Evolutionary conservation across 2,888 invertebrate genomes (phyloP), one percentile per base, ranked within the genome.

Genomic region (Hoplodrina blanda): DNA sequence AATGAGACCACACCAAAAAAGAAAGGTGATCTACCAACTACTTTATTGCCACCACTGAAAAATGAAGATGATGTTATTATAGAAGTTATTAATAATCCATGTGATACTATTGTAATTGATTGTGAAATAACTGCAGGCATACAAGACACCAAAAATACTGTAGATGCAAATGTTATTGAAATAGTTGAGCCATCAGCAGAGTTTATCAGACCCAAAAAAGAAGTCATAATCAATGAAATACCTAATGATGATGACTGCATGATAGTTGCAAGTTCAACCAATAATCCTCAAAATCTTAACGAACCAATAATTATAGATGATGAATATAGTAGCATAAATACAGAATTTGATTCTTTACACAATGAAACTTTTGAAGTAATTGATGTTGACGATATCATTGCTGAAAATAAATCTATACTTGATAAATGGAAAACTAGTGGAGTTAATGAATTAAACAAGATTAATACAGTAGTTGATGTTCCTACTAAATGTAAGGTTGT

Each of bases 311-410:
- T 82, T 60, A 76, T 84, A 72, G 81, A 85, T 80, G 83, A 88
- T 66, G 79, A 77, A 4, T 82, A 82, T 49, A 68, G 69, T 66
- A 44, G 19, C n/a, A 62, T 81, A 54, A 54, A 72, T 25, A 56
- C 46, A 4, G 61, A 61, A 37, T 57, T 65, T 54, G 41, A 64
- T 44, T 50, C 50, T 30, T 54, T 25, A 30, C 52, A 25, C 20
- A 25, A 20, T 55, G 65, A 73, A 30, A 13, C 52, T n/a, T 37
- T 62, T 20, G 88, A 88, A 68, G 67, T 89, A 13, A 86, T 89
- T 63, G 87, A 90, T 86, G 69, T 91, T 73, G 91, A 92, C 77
- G 83, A 87, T 56, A 61, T 91, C 5, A 85, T 92, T 64, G 88
- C 87, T 71, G 82, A 88, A 73, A 90, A 87, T 80, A 77, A 80